These are phyloP conservation scores for Molanna angustata DNA, from an alignment of 2,888 invertebrate genomes.

Conservation along the genomic window DNA sequence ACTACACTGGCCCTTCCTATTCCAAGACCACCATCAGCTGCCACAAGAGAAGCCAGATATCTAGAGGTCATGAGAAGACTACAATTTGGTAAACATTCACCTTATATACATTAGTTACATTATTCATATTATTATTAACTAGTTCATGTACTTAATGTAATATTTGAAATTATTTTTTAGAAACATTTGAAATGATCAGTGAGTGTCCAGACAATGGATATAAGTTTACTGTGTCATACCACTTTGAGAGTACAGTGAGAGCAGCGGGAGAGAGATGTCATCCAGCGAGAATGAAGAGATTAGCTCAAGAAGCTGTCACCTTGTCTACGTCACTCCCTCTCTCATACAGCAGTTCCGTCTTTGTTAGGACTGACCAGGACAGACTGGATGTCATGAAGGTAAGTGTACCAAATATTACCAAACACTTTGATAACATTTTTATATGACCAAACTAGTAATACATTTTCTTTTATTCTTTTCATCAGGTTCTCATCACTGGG, in stretches of 20 bases:
- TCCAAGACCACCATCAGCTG: constrained; percentile 41
- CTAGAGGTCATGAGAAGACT: constrained; percentile 83
- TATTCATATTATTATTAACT: neutral
- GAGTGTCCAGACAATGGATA: constrained; percentile 72
- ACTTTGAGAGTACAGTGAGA: constrained; percentile 84
- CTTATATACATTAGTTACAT: neutral
- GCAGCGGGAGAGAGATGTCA: constrained; percentile 84
- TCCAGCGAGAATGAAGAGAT: constrained; percentile 82
- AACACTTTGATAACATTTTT: no score
- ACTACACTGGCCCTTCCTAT: constrained; percentile 39
- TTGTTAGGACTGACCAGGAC: constrained; percentile 93
- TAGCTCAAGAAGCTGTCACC: constrained; percentile 94
- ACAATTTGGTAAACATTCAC: constrained; percentile 71
- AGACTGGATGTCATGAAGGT: constrained; percentile 95
- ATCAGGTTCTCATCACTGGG: constrained; percentile 83
- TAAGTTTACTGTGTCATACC: constrained; percentile 84
- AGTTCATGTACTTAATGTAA: neutral
- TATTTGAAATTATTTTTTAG: constrained; percentile 46
- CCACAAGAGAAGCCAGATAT: constrained; percentile 61
- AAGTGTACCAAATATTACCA: constrained; percentile 14
- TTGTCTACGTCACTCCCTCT: constrained; percentile 89
- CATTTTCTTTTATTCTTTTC: constrained; percentile 4
- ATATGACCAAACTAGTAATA: no score
- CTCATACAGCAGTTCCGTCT: constrained; percentile 90
- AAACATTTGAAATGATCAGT: constrained; percentile 88